These are phyloP conservation scores for Conopomorpha cramerella DNA, from an alignment of 1,140 invertebrate species.

Conservation along the genomic window DNA sequence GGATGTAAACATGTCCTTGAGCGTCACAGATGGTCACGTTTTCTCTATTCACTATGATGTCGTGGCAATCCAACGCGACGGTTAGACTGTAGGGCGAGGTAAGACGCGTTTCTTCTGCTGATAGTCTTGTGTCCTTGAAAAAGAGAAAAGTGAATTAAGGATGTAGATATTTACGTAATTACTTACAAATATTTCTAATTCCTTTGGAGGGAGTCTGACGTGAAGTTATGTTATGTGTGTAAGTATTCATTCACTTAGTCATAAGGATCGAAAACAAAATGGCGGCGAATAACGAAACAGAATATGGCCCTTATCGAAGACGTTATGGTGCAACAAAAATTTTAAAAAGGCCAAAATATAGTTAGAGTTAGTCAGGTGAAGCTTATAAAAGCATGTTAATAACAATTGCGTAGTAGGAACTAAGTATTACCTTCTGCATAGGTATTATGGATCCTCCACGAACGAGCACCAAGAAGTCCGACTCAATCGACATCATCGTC, in stretches of 20 bases:
- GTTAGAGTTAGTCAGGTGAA: no score
- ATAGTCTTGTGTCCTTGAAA: slow-evolving; percentile 21
- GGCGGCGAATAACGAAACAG: no score
- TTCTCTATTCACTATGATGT: neutral
- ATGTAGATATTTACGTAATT: no score
- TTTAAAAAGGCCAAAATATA: no score
- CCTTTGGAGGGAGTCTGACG: no score
- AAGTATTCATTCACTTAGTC: no score
- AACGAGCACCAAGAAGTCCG: slow-evolving; percentile 35
- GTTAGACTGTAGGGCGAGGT: slow-evolving; percentile 14
- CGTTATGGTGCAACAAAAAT: no score
- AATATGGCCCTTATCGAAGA: no score
- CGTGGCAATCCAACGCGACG: slow-evolving; percentile 22
- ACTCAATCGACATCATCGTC: slow-evolving; percentile 31
- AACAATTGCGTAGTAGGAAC: no score
- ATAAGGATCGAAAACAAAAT: no score
- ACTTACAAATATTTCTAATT: neutral
- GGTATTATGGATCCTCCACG: slow-evolving; percentile 29
- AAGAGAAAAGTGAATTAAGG: neutral
- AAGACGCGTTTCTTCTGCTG: slow-evolving; percentile 21
- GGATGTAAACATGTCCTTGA: slow-evolving; percentile 18
- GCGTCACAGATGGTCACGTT: slow-evolving; percentile 13
- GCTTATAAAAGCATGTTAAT: no score
- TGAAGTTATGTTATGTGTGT: no score
- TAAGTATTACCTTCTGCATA: slow-evolving; percentile 39